Conservation (phyloP, 1,140 invertebrate species). For the Steinernema khuongi region DNA sequence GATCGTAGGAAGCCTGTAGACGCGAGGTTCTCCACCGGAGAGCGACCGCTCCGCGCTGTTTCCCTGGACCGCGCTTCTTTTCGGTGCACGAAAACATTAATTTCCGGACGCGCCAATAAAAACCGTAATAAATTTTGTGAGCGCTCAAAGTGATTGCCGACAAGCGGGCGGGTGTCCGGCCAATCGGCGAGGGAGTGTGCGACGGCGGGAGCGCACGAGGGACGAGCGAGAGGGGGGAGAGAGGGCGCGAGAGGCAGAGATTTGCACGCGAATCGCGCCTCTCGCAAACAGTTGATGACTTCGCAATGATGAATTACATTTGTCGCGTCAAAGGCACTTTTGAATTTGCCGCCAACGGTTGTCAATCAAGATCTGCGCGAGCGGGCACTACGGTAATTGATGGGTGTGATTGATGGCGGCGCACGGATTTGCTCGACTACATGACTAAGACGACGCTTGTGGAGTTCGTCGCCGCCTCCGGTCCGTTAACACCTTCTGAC, state of each 20-base stretch:
- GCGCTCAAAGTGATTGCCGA: constrained; percentile 16
- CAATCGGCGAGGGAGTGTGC: neutral
- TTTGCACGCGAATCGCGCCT: constrained; percentile 8
- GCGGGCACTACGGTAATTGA: constrained; percentile 15
- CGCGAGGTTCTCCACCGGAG: too few species aligned
- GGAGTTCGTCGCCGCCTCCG: too few species aligned
- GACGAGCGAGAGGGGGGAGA: neutral
- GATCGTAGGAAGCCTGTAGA: too few species aligned
- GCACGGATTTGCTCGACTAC: constrained; percentile 6
- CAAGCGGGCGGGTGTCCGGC: constrained; percentile 12
- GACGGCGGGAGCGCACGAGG: neutral
- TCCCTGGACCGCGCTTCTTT: neutral
- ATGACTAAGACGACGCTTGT: neutral
- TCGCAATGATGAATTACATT: constrained; percentile 15
- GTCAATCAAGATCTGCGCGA: constrained; percentile 15
- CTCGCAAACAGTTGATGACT: constrained; percentile 15
- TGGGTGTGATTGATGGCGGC: constrained; percentile 14
- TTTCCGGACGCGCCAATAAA: constrained; percentile 14
- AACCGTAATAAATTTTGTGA: constrained; percentile 13
- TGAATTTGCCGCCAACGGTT: constrained; percentile 16
- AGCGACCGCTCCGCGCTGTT: neutral
- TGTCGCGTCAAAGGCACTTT: constrained; percentile 16
- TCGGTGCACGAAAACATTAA: constrained; percentile 15
- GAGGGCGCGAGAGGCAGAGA: neutral
- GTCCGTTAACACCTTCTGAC: constrained; percentile 8